Percentiles rank a stretch among this genome's conserved stretches.
These are phyloP conservation scores for Microctenopoma stevenorrisi DNA, from an alignment of 2,797 vertebrate genomes.

Conservation along the genomic window DNA sequence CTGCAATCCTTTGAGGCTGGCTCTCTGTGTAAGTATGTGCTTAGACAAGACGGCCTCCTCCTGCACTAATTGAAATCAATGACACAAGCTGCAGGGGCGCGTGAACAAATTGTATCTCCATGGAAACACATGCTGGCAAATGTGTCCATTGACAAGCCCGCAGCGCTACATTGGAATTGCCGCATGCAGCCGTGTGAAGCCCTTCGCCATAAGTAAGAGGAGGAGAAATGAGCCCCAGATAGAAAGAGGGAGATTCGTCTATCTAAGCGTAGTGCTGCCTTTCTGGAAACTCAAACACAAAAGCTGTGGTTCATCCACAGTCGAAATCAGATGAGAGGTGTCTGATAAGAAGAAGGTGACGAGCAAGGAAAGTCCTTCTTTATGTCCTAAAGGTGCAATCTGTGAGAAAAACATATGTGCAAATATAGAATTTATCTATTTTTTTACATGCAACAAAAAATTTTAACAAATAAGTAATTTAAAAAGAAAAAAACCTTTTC, in stretches of 20 bases:
- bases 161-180: conserved; percentile 60
- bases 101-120: conserved; percentile 79
- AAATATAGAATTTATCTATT: no score
- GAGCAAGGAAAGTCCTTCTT: neutral
- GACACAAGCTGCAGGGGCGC: conserved; percentile 73
- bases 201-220: neutral
- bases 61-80: conserved; percentile 83
- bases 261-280: neutral
- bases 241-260: neutral
- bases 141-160: conserved; percentile 62
- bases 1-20: conserved; percentile 59
- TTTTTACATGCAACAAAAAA: no score
- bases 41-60: conserved; percentile 68
- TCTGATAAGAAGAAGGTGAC: neutral
- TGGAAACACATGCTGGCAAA: conserved; percentile 80
- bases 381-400: no score
- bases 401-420: no score
- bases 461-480: no score
- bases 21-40: conserved; percentile 69
- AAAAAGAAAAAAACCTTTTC: no score
- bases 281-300: conserved; percentile 6
- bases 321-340: conserved; percentile 14
- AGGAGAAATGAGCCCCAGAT: conserved; percentile 1
- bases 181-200: conserved; percentile 43
- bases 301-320: neutral